phyloP scores from a whole-genome alignment of 2,113 vertebrate genomes.

The Misgurnus anguillicaudatus region DNA sequence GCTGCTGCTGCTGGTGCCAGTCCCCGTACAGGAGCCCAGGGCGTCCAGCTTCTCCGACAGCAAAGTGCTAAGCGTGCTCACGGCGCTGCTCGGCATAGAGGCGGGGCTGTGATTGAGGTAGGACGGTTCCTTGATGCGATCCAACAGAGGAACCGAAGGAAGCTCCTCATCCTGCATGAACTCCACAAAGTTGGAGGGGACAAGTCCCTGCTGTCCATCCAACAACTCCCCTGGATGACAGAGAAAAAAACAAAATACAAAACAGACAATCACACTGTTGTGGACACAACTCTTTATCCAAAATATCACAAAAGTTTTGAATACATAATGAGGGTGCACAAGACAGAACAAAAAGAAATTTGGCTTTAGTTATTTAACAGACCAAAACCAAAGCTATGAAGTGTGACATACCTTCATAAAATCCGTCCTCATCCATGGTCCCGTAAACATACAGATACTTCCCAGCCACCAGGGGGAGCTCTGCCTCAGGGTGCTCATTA shows the following conservation, averaged over 20 bases:
- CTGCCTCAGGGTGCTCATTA: slow-evolving; percentile 96
- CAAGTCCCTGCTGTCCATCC: slow-evolving; percentile 92
- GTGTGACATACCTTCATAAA: slow-evolving; percentile 87
- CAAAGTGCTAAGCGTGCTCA: slow-evolving; percentile 47
- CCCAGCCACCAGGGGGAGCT: slow-evolving; percentile 94
- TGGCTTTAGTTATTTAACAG: too few species aligned
- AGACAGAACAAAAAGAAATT: too few species aligned
- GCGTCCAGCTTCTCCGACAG: slow-evolving; percentile 55
- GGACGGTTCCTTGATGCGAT: slow-evolving; percentile 78
- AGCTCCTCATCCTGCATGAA: slow-evolving; percentile 87
- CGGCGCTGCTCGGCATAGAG: slow-evolving; percentile 54
- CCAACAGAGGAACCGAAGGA: slow-evolving; percentile 66
- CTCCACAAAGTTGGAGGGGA: slow-evolving; percentile 98
- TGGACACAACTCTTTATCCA: too few species aligned
- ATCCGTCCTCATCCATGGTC: slow-evolving; percentile 98
- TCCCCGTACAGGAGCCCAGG: slow-evolving; percentile 59
- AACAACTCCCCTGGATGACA: slow-evolving; percentile 86
- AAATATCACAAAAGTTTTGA: too few species aligned
- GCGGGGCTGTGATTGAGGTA: slow-evolving; percentile 82
- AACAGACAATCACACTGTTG: neutral
- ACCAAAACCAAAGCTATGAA: neutral
- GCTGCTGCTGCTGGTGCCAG: slow-evolving; percentile 69
- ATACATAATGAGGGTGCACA: too few species aligned
- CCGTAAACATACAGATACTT: slow-evolving; percentile 98
- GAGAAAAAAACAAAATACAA: neutral